phyloP scores from a whole-genome alignment of 2,888 invertebrate genomes.

The Pyrrhia umbra region DNA sequence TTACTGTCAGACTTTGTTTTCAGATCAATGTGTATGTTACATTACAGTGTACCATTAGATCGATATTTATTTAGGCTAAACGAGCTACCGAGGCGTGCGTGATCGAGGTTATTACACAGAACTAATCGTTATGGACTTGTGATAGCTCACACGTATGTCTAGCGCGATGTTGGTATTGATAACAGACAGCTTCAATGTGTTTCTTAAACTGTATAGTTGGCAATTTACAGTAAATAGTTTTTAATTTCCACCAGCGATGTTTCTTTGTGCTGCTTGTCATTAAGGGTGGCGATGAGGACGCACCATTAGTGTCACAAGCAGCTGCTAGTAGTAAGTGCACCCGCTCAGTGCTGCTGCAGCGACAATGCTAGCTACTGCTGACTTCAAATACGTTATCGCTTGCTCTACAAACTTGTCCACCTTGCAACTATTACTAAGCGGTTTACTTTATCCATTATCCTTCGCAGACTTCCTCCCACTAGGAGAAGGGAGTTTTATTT shows the following conservation, averaged over 20 bases:
- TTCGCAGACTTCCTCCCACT: neutral
- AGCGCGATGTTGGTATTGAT: conserved; percentile 8
- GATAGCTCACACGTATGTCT: conserved; percentile 24
- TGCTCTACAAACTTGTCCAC: conserved; percentile 3
- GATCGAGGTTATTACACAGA: conserved; percentile 24
- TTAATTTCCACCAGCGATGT: conserved; percentile 12
- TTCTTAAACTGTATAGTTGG: conserved; percentile 4
- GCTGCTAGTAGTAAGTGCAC: conserved; percentile 30
- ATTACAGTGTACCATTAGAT: conserved; percentile 24
- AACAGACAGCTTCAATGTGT: neutral
- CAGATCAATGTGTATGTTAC: conserved; percentile 14
- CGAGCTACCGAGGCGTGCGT: conserved; percentile 35
- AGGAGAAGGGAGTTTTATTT: conserved; percentile 1
- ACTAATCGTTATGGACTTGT: conserved; percentile 19
- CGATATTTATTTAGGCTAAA: conserved; percentile 45
- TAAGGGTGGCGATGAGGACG: conserved; percentile 7
- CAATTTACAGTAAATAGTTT: conserved; percentile 29
- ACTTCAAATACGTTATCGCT: neutral
- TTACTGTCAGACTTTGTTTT: conserved; percentile 20
- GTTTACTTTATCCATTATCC: conserved; percentile 7
- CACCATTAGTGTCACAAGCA: conserved; percentile 3
- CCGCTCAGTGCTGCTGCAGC: conserved; percentile 12
- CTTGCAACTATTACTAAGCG: conserved; percentile 1
- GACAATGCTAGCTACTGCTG: conserved; percentile 6
- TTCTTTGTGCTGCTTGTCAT: conserved; percentile 21